Evolutionary conservation across 2,888 invertebrate species (phyloP).

Genomic region (Phengaris alcon): DNA sequence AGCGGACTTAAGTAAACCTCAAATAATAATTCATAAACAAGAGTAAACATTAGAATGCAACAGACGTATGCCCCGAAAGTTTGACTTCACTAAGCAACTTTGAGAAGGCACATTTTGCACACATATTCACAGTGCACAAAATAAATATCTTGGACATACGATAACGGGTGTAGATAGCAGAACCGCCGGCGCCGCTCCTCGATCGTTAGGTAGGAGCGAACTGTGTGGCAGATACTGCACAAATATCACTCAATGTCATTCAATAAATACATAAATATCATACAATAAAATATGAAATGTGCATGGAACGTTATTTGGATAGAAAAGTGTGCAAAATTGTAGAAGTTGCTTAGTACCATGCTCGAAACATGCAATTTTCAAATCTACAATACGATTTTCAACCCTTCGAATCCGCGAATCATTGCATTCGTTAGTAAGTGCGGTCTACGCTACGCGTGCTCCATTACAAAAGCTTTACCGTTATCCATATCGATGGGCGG

Average conservation of each 20-base stretch:
- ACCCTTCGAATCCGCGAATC: constrained; percentile 37
- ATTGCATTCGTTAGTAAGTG: constrained; percentile 73
- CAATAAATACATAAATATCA: constrained; percentile 11
- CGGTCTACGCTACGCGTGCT: constrained; percentile 72
- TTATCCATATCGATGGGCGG: constrained; percentile 94
- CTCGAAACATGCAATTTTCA: constrained; percentile 26
- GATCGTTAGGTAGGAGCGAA: constrained; percentile 75
- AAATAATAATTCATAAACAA: not conserved
- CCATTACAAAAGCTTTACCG: constrained; percentile 82
- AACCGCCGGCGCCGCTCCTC: constrained; percentile 65
- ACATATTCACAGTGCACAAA: constrained; percentile 61
- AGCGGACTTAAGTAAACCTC: constrained; percentile 31
- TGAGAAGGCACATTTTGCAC: constrained; percentile 44
- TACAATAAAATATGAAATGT: not conserved
- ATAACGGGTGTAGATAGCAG: constrained; percentile 66
- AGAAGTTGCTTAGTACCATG: constrained; percentile 27
- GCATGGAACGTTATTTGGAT: constrained; percentile 9
- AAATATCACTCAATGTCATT: constrained; percentile 54
- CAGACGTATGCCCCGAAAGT: constrained; percentile 25
- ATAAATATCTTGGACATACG: constrained; percentile 61
- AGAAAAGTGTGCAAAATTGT: not conserved
- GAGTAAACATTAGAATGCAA: constrained; percentile 26
- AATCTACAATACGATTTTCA: constrained; percentile 28
- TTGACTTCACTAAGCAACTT: constrained; percentile 32
- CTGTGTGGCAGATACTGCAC: constrained; percentile 73